A percentile compares a stretch with the other conserved stretches of the same genome.
These are phyloP conservation scores for Chrysolina haemoptera DNA, from an alignment of 2,888 invertebrate species.

Conservation along the genomic window DNA sequence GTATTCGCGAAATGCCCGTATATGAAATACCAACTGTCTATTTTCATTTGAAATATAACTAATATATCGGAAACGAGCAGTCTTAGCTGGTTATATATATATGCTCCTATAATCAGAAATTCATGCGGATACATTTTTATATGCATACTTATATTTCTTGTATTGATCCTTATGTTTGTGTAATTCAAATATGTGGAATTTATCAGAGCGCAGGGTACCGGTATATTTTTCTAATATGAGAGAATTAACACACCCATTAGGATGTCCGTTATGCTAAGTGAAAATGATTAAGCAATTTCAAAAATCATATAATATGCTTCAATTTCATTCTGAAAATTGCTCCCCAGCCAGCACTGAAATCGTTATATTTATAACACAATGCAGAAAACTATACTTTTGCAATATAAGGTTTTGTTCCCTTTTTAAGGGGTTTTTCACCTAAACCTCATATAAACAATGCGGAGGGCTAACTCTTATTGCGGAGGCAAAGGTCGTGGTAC, in stretches of 20 bases:
- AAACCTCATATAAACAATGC: too few species aligned
- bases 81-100: background rate
- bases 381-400: too few species aligned
- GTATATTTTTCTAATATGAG: background rate
- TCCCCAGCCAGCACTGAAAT: too few species aligned
- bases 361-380: too few species aligned
- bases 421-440: too few species aligned
- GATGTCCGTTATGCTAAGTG: background rate
- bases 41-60: slow-evolving; percentile 3
- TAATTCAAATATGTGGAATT: slow-evolving; percentile 14
- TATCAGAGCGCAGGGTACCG: background rate
- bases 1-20: slow-evolving; percentile 11
- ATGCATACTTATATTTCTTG: background rate
- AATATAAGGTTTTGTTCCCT: too few species aligned
- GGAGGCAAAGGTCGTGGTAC: too few species aligned
- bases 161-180: background rate
- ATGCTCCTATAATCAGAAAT: slow-evolving; percentile 14
- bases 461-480: too few species aligned
- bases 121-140: slow-evolving; percentile 3
- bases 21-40: slow-evolving; percentile 13
- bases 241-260: background rate
- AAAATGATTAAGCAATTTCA: background rate
- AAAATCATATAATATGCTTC: background rate
- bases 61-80: slow-evolving; percentile 1
- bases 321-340: too few species aligned